phyloP scores from a whole-genome alignment of 2,797 vertebrate species.

The Sebastes nivosus region DNA sequence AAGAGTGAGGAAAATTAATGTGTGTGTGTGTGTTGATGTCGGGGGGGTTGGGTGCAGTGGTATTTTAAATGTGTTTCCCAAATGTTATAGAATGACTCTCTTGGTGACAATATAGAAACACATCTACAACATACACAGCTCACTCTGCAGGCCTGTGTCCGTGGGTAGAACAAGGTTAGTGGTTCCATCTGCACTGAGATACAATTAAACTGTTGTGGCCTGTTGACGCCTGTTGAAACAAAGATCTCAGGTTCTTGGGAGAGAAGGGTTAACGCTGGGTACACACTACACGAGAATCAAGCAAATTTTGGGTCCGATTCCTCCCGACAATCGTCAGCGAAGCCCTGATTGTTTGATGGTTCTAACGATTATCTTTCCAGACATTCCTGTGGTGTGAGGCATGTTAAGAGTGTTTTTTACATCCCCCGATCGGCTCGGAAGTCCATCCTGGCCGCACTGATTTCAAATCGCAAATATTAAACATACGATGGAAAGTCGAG shows the following conservation, averaged over 20 bases:
- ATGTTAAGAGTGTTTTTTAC: too few relatives aligned
- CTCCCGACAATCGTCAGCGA: too few relatives aligned
- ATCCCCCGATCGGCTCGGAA: too few relatives aligned
- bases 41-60: neutral
- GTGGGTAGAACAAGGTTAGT: neutral
- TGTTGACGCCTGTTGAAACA: neutral
- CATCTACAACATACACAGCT: neutral
- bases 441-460: too few relatives aligned
- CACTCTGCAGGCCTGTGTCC: too few relatives aligned
- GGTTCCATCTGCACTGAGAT: neutral
- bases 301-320: too few relatives aligned
- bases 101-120: neutral
- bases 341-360: too few relatives aligned
- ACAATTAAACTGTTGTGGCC: neutral
- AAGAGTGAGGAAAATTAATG: neutral
- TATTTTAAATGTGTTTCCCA: neutral
- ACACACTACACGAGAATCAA: too few relatives aligned
- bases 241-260: neutral
- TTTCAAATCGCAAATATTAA: too few relatives aligned
- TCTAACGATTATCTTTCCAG: too few relatives aligned
- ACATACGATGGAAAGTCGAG: rapidly evolving
- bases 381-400: too few relatives aligned
- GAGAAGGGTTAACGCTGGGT: too few relatives aligned
- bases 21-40: neutral
- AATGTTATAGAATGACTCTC: neutral